Evolutionary conservation across 2,888 invertebrate genomes (phyloP).

Genomic region (Clistopyga incitator): DNA sequence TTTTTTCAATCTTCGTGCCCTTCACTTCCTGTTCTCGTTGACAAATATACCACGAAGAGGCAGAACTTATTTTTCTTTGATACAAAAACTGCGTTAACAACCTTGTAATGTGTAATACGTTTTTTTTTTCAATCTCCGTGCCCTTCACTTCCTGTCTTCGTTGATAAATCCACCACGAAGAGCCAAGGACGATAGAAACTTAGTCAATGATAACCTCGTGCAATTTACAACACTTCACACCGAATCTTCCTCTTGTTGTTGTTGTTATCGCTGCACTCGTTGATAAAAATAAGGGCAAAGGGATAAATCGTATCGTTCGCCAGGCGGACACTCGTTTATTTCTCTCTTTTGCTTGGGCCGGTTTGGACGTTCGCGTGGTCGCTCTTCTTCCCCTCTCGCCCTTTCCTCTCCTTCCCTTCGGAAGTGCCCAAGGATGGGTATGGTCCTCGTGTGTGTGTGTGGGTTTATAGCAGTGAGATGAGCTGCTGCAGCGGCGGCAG

Average conservation of each 20-base stretch:
- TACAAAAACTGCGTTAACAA: too few species aligned
- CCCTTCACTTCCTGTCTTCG: neutral
- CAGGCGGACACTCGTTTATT: constrained; percentile 1
- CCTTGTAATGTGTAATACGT: too few species aligned
- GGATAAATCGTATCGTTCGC: neutral
- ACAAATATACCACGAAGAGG: too few species aligned
- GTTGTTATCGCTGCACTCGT: too few species aligned
- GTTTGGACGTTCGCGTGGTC: constrained; percentile 3
- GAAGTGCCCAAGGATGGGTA: constrained; percentile 13
- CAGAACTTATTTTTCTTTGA: too few species aligned
- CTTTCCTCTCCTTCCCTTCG: neutral
- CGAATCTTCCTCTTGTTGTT: too few species aligned
- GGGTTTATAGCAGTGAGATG: constrained; percentile 28
- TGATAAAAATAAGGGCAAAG: constrained; percentile 23
- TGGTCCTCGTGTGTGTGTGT: constrained; percentile 14
- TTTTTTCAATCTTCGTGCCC: too few species aligned
- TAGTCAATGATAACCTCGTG: too few species aligned
- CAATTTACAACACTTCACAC: too few species aligned
- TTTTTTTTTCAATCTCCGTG: neutral
- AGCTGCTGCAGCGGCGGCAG: constrained; percentile 29
- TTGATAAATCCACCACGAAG: neutral
- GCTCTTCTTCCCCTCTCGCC: constrained; percentile 16
- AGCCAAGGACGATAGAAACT: too few species aligned
- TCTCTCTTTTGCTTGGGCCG: constrained; percentile 22
- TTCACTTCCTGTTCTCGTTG: too few species aligned